Evolutionary conservation across 2,888 invertebrate genomes (phyloP).

Genomic region (Lampropteryx suffumata): DNA sequence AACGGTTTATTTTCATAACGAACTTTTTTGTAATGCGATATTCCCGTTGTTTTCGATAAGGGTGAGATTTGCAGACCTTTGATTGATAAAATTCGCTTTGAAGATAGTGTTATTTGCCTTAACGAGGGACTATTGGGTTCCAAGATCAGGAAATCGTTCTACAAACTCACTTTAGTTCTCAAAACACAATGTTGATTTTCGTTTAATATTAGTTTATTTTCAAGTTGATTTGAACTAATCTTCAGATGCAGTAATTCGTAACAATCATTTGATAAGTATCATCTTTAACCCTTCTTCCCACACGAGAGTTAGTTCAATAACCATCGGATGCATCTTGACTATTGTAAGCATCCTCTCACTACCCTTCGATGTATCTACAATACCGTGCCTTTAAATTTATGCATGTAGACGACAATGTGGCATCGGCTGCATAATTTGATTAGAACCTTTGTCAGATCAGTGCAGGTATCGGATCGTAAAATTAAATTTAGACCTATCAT

Average conservation of each 20-base stretch:
- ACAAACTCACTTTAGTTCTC: not conserved
- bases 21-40: slow-evolving; percentile 80
- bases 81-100: slow-evolving; percentile 66
- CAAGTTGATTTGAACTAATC: slow-evolving; percentile 40
- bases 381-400: slow-evolving; percentile 76
- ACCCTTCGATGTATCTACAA: slow-evolving; percentile 73
- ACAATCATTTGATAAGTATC: slow-evolving; percentile 82
- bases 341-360: slow-evolving; percentile 62
- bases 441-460: slow-evolving; percentile 72
- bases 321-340: slow-evolving; percentile 64
- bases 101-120: slow-evolving; percentile 58
- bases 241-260: slow-evolving; percentile 71
- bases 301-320: slow-evolving; percentile 68
- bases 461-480: slow-evolving; percentile 81
- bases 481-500: slow-evolving; percentile 81
- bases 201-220: slow-evolving; percentile 27
- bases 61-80: slow-evolving; percentile 66
- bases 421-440: slow-evolving; percentile 82
- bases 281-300: slow-evolving; percentile 79
- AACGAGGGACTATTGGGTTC: slow-evolving; percentile 44
- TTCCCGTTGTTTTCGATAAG: slow-evolving; percentile 75
- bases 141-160: slow-evolving; percentile 24
- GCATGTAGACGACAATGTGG: slow-evolving; percentile 75
- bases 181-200: not conserved
- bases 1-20: slow-evolving; percentile 81